A percentile compares a stretch with the other conserved stretches of the same genome.
Evolutionary conservation across 2,888 invertebrate genomes (phyloP).

Genomic region (Bibio marci): DNA sequence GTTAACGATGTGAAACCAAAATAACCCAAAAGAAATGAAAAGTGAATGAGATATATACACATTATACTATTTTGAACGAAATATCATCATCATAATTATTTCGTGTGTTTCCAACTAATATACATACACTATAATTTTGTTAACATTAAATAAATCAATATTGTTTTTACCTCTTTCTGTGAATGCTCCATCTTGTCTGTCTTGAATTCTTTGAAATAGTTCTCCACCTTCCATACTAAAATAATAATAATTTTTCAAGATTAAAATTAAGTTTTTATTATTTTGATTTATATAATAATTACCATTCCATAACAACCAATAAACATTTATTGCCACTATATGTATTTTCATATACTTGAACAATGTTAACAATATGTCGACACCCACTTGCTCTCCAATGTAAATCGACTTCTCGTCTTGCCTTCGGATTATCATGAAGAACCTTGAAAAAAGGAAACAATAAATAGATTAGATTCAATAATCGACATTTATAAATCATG

Average conservation of each 20-base stretch:
- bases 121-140: no score
- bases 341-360: constrained; percentile 92
- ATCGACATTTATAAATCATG: background rate
- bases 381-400: constrained; percentile 89
- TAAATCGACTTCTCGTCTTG: constrained; percentile 84
- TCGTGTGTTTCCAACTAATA: no score
- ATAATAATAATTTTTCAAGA: constrained; percentile 3
- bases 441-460: constrained; percentile 34
- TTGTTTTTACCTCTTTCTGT: constrained; percentile 52
- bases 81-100: no score
- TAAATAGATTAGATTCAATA: background rate
- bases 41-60: no score
- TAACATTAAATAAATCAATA: no score
- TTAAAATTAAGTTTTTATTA: background rate
- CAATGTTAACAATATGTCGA: constrained; percentile 76
- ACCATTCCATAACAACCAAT: constrained; percentile 98
- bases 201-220: constrained; percentile 92
- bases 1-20: no score
- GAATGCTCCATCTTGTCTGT: constrained; percentile 84
- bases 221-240: constrained; percentile 93
- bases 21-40: no score
- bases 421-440: constrained; percentile 80
- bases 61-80: no score
- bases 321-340: constrained; percentile 83
- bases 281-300: constrained; percentile 7